phyloP scores from a whole-genome alignment of 2,888 invertebrate species.

The Neuroscelio doddi region DNA sequence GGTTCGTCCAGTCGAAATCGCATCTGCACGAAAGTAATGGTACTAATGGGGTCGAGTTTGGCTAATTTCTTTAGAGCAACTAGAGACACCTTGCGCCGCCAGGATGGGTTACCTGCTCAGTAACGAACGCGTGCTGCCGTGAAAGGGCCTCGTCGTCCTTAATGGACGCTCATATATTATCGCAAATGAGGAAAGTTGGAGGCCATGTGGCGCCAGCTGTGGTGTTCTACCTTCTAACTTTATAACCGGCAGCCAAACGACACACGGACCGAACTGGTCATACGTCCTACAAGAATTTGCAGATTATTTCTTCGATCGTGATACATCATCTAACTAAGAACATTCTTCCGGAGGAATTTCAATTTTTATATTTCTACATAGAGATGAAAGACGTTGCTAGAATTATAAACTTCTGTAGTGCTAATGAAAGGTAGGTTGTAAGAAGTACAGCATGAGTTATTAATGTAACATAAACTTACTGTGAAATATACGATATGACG shows the following conservation, averaged over 20 bases:
- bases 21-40: constrained; percentile 21
- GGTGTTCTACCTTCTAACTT: constrained; percentile 63
- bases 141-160: constrained; percentile 54
- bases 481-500: too few species aligned
- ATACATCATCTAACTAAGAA: constrained; percentile 28
- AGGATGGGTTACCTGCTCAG: constrained; percentile 56
- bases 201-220: constrained; percentile 67
- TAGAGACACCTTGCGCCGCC: constrained; percentile 56
- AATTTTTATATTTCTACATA: too few species aligned
- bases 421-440: too few species aligned
- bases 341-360: not conserved
- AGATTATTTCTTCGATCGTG: constrained; percentile 47
- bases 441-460: too few species aligned
- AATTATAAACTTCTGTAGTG: too few species aligned
- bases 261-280: constrained; percentile 56
- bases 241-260: constrained; percentile 56
- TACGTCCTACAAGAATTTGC: constrained; percentile 56
- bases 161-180: constrained; percentile 69
- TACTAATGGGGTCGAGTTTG: constrained; percentile 39
- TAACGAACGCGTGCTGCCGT: constrained; percentile 38
- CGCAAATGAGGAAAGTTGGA: constrained; percentile 69
- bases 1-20: constrained; percentile 12
- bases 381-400: too few species aligned
- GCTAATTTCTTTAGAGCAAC: constrained; percentile 58
- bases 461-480: too few species aligned